phyloP scores from a whole-genome alignment of 2,888 invertebrate species.

The Barypeithes pellucidus region DNA sequence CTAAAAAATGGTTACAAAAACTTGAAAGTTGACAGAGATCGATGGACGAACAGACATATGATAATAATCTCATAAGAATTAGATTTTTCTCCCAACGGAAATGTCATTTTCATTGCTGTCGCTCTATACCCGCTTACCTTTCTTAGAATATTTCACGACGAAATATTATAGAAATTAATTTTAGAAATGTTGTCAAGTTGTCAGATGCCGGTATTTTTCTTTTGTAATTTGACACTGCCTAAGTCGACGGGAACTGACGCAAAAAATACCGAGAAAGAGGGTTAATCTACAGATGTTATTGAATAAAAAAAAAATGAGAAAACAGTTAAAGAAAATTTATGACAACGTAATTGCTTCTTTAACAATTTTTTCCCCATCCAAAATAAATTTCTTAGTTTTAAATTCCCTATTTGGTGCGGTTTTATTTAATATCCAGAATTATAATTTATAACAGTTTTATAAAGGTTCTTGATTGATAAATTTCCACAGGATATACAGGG shows the following conservation, averaged over 20 bases:
- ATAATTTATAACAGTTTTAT: no score
- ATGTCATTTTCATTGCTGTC: slow-evolving; percentile 18
- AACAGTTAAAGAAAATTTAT: no score
- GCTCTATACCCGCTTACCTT: slow-evolving; percentile 2
- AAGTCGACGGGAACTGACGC: slow-evolving; percentile 31
- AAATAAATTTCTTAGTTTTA: no score
- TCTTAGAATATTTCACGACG: slow-evolving; percentile 11
- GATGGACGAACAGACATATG: neutral
- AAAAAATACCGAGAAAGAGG: slow-evolving; percentile 16
- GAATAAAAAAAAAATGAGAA: neutral
- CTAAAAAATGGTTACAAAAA: no score
- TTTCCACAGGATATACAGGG: no score
- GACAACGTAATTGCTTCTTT: no score
- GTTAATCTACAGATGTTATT: slow-evolving; percentile 15
- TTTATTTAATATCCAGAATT: no score
- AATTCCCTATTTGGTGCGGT: no score
- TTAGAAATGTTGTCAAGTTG: slow-evolving; percentile 35
- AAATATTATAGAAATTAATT: slow-evolving; percentile 19
- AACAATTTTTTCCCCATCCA: no score
- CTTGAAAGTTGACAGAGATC: no score
- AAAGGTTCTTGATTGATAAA: no score
- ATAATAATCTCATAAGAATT: neutral
- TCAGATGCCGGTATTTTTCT: slow-evolving; percentile 19
- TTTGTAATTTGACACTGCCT: slow-evolving; percentile 33
- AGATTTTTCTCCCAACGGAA: neutral